A percentile compares a stretch with the other conserved stretches of the same genome.
phyloP scores from a whole-genome alignment of 2,797 vertebrate species.

The Enteromius fasciolatus region DNA sequence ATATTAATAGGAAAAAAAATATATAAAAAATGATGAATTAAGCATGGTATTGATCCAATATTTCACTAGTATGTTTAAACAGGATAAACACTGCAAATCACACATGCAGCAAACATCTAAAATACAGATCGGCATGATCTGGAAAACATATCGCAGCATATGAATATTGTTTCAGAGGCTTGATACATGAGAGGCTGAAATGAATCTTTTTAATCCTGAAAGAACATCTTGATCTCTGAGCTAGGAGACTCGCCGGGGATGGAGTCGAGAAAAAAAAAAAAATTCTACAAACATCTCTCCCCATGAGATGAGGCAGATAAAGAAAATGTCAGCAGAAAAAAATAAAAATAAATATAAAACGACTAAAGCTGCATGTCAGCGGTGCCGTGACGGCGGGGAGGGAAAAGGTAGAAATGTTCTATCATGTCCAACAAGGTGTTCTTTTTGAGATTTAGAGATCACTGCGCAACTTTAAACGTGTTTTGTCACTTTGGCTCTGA shows the following conservation, averaged over 20 bases:
- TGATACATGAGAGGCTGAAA: slow-evolving; percentile 74
- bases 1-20: not conserved
- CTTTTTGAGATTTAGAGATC: slow-evolving; percentile 99
- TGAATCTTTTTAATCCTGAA: slow-evolving; percentile 79
- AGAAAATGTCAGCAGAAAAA: slow-evolving; percentile 93
- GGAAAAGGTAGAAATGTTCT: slow-evolving; percentile 99
- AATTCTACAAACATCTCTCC: slow-evolving; percentile 83
- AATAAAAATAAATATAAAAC: slow-evolving; percentile 63
- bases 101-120: not conserved
- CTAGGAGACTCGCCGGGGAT: slow-evolving; percentile 76
- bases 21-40: not conserved
- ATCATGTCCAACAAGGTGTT: slow-evolving; percentile 99
- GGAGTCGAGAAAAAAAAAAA: slow-evolving; percentile 67
- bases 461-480: slow-evolving; percentile 99
- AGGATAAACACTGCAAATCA: not conserved
- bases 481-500: slow-evolving; percentile 97
- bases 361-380: slow-evolving; percentile 94
- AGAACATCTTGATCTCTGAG: slow-evolving; percentile 80
- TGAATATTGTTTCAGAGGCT: slow-evolving; percentile 79
- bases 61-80: not conserved
- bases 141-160: slow-evolving; percentile 62
- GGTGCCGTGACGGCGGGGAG: slow-evolving; percentile 93
- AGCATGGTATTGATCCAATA: not conserved
- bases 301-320: slow-evolving; percentile 96
- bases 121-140: slow-evolving; percentile 43